Evolutionary conservation across 2,113 vertebrate genomes (phyloP).

Genomic region (Ophiodon elongatus): DNA sequence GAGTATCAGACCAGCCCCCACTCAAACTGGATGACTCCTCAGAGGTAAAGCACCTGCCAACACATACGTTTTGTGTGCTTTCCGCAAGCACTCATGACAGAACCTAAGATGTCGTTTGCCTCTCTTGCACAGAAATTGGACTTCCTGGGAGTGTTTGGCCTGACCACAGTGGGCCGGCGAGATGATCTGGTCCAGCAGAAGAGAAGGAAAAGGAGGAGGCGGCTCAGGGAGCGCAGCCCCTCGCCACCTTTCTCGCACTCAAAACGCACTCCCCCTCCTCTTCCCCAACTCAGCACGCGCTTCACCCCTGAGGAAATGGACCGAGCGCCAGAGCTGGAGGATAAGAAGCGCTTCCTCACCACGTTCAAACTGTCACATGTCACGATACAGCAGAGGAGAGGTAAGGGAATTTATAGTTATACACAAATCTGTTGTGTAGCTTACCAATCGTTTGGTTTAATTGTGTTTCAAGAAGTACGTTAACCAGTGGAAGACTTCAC

Average conservation of each 20-base stretch:
- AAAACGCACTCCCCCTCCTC: conserved; percentile 89
- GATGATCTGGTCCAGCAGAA: conserved; percentile 94
- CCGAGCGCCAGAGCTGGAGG: conserved; percentile 94
- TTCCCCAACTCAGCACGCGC: conserved; percentile 90
- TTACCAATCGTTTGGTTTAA: conserved; percentile 20
- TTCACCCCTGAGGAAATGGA: conserved; percentile 98
- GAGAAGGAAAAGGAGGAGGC: conserved; percentile 92
- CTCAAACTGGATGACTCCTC: conserved; percentile 95
- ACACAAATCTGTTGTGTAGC: neutral
- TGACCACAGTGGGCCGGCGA: conserved; percentile 93
- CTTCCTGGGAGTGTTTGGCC: conserved; percentile 92
- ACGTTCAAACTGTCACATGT: conserved; percentile 96
- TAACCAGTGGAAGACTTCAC: conserved; percentile 38
- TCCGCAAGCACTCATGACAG: neutral
- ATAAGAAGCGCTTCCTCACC: conserved; percentile 97
- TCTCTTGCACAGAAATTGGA: conserved; percentile 90
- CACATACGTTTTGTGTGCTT: neutral
- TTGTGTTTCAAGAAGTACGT: conserved; percentile 19
- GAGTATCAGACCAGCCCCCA: conserved; percentile 94
- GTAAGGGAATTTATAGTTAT: conserved; percentile 73
- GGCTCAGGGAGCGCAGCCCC: conserved; percentile 95
- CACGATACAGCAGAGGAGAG: conserved; percentile 92
- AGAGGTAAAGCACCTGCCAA: conserved; percentile 85
- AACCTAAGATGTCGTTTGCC: neutral
- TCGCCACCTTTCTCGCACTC: conserved; percentile 88